These are phyloP conservation scores for Tipula helvola DNA, from an alignment of 2,888 invertebrate genomes.

Conservation along the genomic window DNA sequence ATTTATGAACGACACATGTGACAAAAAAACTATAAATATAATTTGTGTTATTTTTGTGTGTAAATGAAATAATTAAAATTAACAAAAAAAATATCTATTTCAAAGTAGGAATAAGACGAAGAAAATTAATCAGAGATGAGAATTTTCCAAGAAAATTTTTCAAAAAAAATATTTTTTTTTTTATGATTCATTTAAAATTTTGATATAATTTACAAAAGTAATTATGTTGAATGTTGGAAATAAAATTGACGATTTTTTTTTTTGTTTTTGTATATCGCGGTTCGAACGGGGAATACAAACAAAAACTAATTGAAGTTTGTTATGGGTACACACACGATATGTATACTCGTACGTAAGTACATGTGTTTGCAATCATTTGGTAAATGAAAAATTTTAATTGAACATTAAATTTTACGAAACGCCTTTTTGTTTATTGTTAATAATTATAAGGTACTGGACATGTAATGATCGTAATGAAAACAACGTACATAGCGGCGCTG, in stretches of 20 bases:
- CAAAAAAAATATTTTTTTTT: background rate
- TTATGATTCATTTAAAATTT: background rate
- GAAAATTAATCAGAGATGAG: background rate
- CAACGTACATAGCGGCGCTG: too few relatives aligned
- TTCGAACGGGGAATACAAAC: background rate
- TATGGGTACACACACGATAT: background rate
- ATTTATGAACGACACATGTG: slow-evolving; percentile 4
- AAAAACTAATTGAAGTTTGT: background rate
- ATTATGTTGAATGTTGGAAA: background rate
- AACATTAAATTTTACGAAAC: too few relatives aligned
- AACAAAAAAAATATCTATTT: background rate
- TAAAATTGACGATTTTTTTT: background rate
- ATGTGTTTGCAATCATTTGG: too few relatives aligned
- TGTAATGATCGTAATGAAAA: too few relatives aligned
- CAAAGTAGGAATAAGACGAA: background rate
- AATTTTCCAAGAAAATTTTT: background rate
- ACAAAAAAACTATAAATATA: background rate
- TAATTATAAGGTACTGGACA: too few relatives aligned
- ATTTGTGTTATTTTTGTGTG: background rate
- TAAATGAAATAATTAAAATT: slow-evolving; percentile 4
- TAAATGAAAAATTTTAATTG: too few relatives aligned
- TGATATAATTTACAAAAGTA: background rate
- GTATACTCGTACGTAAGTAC: background rate
- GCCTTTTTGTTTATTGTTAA: too few relatives aligned
- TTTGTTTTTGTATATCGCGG: background rate